Conservation (phyloP, 2,113 vertebrate genomes). For the Nothoprocta pentlandii region DNA sequence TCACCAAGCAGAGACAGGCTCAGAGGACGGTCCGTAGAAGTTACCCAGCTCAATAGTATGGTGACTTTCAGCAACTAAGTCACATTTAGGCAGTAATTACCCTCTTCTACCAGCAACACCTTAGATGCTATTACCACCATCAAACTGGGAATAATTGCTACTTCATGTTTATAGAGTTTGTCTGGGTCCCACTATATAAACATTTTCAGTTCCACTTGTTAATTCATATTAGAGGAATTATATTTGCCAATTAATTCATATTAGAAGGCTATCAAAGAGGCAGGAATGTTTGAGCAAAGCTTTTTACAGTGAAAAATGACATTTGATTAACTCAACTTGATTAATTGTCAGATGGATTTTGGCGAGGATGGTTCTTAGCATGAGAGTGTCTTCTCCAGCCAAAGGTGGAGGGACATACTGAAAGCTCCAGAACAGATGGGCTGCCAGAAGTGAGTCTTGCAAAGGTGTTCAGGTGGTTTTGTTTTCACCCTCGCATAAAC, state of each 20-base stretch:
- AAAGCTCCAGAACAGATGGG: neutral
- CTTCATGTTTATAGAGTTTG: neutral
- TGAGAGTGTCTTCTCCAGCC: neutral
- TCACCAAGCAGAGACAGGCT: neutral
- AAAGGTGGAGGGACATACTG: neutral
- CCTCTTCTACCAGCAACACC: neutral
- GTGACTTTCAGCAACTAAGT: constrained; percentile 11
- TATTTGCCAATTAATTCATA: neutral
- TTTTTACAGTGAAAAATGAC: neutral
- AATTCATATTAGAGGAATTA: neutral
- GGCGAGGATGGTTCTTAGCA: neutral
- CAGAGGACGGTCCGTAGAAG: neutral
- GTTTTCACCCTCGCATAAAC: neutral
- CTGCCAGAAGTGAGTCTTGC: neutral
- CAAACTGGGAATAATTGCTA: neutral
- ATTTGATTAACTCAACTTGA: neutral
- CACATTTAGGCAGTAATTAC: neutral
- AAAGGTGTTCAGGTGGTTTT: neutral
- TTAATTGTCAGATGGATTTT: neutral
- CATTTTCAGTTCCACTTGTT: neutral
- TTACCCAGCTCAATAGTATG: neutral
- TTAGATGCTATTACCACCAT: neutral
- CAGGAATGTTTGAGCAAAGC: neutral
- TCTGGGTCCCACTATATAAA: neutral
- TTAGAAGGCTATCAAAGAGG: neutral